Conservation (phyloP, 2,888 invertebrate species). For the Aradus depressus region DNA sequence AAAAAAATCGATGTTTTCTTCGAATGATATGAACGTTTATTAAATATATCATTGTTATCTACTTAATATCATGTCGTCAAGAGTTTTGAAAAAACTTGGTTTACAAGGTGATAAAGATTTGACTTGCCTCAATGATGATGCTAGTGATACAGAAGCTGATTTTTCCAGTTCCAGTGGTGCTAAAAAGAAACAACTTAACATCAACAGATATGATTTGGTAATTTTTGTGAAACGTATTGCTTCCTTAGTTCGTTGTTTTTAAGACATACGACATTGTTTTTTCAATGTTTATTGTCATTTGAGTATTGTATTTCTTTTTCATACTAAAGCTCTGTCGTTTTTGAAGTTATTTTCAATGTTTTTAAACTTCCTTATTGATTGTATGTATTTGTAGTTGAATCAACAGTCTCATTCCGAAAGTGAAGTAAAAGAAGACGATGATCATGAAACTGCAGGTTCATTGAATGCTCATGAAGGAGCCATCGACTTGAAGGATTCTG, state of each 20-base stretch:
- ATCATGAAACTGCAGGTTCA: conserved; percentile 42
- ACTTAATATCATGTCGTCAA: conserved; percentile 53
- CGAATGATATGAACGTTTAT: too few relatives aligned
- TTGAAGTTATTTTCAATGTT: too few relatives aligned
- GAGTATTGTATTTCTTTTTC: not conserved
- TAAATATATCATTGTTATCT: too few relatives aligned
- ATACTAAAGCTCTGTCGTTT: too few relatives aligned
- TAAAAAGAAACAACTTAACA: conserved; percentile 48
- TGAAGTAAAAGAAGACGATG: conserved; percentile 57
- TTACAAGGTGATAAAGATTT: conserved; percentile 32
- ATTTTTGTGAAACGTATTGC: conserved; percentile 30
- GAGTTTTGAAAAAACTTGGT: conserved; percentile 47
- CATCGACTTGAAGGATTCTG: conserved; percentile 39
- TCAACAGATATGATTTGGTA: conserved; percentile 62
- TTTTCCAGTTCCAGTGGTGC: conserved; percentile 41
- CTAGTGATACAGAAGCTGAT: conserved; percentile 41
- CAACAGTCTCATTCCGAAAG: conserved; percentile 55
- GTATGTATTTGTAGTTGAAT: conserved; percentile 45
- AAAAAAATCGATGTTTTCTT: too few relatives aligned
- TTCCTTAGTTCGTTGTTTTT: not conserved
- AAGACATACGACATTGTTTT: not conserved
- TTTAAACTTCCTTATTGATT: too few relatives aligned
- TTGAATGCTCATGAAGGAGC: conserved; percentile 40
- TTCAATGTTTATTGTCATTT: not conserved
- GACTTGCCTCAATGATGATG: conserved; percentile 29